A percentile compares a stretch with the other conserved stretches of the same genome.
Conservation (phyloP, 2,888 invertebrate genomes). For the Malthinus flaveolus region DNA sequence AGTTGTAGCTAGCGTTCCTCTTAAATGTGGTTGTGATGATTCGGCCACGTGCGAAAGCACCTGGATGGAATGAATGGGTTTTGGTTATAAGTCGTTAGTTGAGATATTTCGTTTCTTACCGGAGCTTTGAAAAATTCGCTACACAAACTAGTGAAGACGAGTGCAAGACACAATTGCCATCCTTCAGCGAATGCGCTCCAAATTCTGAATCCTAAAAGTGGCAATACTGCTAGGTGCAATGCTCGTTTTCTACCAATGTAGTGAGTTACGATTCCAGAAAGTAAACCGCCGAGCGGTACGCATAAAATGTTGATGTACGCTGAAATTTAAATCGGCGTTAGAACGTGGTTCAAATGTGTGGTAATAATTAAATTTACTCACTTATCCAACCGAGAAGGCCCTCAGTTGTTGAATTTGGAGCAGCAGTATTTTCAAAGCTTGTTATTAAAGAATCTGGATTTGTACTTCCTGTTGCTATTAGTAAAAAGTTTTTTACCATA, state of each 20-base stretch:
- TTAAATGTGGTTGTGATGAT: conserved; percentile 2
- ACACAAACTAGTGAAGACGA: background rate
- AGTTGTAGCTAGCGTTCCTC: conserved; percentile 10
- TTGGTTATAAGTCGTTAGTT: too few relatives aligned
- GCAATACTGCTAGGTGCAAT: conserved; percentile 1
- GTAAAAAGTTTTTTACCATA: conserved; percentile 1
- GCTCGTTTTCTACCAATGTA: background rate
- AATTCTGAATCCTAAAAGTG: background rate
- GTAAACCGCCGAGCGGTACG: background rate
- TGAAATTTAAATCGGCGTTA: background rate
- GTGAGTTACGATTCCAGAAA: conserved; percentile 4
- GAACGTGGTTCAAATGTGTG: background rate
- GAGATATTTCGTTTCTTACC: background rate
- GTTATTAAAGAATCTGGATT: background rate
- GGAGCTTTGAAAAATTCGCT: conserved; percentile 5
- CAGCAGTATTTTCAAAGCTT: background rate
- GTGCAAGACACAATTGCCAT: background rate
- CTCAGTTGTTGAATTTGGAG: too few relatives aligned
- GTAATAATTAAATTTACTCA: background rate
- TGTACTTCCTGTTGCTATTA: background rate
- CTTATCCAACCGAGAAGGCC: background rate
- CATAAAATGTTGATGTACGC: background rate
- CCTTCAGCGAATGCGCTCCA: conserved; percentile 1
- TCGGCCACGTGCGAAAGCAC: conserved; percentile 8
- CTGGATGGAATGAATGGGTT: background rate